These are phyloP conservation scores for Ascaphus truei DNA, from an alignment of 2,113 vertebrate genomes.

Conservation along the genomic window DNA sequence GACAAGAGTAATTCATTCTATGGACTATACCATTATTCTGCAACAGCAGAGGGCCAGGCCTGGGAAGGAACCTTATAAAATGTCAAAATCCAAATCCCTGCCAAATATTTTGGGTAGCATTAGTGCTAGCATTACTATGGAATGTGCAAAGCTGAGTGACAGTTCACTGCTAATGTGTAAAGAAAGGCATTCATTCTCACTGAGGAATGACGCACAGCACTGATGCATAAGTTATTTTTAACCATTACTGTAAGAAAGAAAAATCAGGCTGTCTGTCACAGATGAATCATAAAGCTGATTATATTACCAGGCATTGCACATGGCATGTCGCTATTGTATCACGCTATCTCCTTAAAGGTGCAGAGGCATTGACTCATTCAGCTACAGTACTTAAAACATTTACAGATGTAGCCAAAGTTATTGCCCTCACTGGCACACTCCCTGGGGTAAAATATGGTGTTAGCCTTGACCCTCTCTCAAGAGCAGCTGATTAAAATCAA, in stretches of 20 bases:
- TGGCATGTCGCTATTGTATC: conserved; percentile 4
- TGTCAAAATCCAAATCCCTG: neutral
- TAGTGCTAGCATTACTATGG: neutral
- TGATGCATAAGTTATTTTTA: conserved; percentile 23
- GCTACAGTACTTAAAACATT: neutral
- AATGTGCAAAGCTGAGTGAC: conserved; percentile 19
- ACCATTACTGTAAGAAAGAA: conserved; percentile 13
- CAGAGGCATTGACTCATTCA: neutral
- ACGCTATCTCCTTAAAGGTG: neutral
- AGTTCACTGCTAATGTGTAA: neutral
- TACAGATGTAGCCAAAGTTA: neutral
- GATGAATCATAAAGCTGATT: conserved; percentile 9
- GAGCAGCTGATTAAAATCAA: too few relatives aligned
- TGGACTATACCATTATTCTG: neutral
- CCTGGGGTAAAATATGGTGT: too few relatives aligned
- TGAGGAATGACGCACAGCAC: conserved; percentile 22
- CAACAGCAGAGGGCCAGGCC: neutral
- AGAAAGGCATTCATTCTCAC: conserved; percentile 5
- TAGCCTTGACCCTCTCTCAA: too few relatives aligned
- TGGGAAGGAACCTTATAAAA: too few relatives aligned
- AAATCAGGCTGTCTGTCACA: conserved; percentile 14
- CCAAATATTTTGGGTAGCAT: neutral
- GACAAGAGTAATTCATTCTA: neutral
- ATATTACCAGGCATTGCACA: neutral
- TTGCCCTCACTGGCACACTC: neutral